Conservation (phyloP, 2,797 vertebrate genomes). For the Paguma larvata region DNA sequence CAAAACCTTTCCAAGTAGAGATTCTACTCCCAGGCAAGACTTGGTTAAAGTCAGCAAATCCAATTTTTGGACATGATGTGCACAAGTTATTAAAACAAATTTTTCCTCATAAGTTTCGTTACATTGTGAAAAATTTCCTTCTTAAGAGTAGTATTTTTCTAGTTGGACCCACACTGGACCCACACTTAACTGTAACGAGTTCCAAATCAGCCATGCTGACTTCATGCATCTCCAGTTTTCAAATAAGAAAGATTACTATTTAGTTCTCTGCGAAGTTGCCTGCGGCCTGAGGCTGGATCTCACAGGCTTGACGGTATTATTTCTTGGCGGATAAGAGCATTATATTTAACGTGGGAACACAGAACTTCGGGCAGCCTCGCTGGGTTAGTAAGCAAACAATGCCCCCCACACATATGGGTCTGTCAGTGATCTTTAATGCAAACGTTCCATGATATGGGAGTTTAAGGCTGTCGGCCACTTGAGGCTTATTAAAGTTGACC, state of each 20-base stretch:
- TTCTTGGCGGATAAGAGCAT: background rate
- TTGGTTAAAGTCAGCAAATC: constrained; percentile 28
- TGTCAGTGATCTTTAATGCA: background rate
- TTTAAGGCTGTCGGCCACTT: background rate
- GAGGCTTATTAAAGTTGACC: background rate
- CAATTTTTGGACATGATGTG: background rate
- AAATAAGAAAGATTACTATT: background rate
- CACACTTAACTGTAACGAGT: background rate
- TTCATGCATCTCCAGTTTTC: background rate
- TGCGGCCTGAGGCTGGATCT: background rate
- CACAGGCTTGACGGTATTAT: background rate
- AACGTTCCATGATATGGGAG: background rate
- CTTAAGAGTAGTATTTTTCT: background rate
- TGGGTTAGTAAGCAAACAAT: background rate
- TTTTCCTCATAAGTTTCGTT: background rate
- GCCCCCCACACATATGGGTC: background rate
- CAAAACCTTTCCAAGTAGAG: constrained; percentile 8
- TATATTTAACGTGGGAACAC: background rate
- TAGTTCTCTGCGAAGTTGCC: background rate
- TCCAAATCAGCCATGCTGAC: constrained; percentile 3
- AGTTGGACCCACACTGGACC: background rate
- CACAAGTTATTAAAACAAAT: constrained; percentile 21
- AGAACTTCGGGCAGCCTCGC: background rate
- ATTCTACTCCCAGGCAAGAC: background rate
- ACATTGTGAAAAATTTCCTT: background rate